Evolutionary conservation across 2,888 invertebrate species (phyloP).

Genomic region (Oligia latruncula): DNA sequence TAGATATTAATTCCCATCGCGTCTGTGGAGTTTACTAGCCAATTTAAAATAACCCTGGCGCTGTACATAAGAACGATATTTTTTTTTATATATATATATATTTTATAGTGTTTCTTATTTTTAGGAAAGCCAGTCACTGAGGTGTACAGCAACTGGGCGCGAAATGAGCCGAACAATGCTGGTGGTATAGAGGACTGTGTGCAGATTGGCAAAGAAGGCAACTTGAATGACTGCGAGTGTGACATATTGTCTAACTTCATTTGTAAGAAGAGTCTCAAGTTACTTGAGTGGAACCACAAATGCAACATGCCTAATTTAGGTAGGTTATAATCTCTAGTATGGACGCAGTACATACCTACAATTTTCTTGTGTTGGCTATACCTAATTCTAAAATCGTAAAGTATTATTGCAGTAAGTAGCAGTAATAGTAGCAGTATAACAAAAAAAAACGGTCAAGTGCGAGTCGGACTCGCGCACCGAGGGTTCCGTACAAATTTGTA

Average conservation of each 20-base stretch:
- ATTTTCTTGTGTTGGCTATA: not conserved
- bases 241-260: constrained; percentile 74
- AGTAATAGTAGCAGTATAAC: not conserved
- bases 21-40: not conserved
- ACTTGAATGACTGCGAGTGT: constrained; percentile 77
- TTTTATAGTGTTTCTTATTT: constrained; percentile 26
- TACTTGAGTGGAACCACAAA: constrained; percentile 77
- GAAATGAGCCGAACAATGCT: constrained; percentile 78
- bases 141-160: constrained; percentile 75
- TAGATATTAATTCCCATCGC: not conserved
- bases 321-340: constrained; percentile 47
- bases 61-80: not conserved
- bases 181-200: constrained; percentile 77
- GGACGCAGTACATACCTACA: not conserved
- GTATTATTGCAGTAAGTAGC: not conserved
- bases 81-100: too few relatives aligned
- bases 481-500: too few relatives aligned
- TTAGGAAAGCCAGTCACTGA: constrained; percentile 74
- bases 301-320: constrained; percentile 80
- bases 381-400: not conserved
- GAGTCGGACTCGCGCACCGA: too few relatives aligned
- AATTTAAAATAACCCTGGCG: not conserved
- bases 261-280: constrained; percentile 78
- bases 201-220: constrained; percentile 30
- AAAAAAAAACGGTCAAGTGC: not conserved